Base-by-base conservation (phyloP, 2,797 vertebrate species). In the Hyperoplus immaculatus region DNA sequence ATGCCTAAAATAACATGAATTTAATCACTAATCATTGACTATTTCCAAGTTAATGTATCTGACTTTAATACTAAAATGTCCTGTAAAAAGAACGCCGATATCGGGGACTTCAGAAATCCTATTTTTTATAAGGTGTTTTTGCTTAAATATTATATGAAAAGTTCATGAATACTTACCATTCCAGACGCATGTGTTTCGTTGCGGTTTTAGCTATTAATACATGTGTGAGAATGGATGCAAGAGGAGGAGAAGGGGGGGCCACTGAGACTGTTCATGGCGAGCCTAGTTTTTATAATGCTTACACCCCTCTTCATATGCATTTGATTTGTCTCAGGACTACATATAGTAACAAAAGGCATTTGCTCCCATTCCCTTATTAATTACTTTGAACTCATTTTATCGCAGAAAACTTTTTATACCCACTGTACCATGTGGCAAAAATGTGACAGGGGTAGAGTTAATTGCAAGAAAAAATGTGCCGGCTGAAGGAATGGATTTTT, bases 381-480 rank as follows among this genome's bases (percentile, higher is more conserved):
- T 82, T 39, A 66, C 49, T 56, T 15, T 82, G 67, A 64, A 77
- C 65, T 72, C 42, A 41, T 86, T 79, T 21, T 57, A 46, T 70
- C 59, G 47, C 41, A 45, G 61, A 65, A 29, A 76, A 39, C 13
- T 69, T 78, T 63, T 70, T 8, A 43, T 72, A 18, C 18, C 42
- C 8, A n/a, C 58, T 71, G 4, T 13, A 42, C 16, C 42, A 58
- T 57, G 8, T 67, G 45, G 43, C 29, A 73, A 53, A 74, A 82
- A 58, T 45, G 60, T 65, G 43, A 58, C 29, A 29, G 61, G 12
- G 43, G 18, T 39, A 4, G 15, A 12, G 11, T 73, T 86, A 78
- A 89, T 72, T 83, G 79, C 18, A 72, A 16, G 71, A 74, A 61
- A 66, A 73, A 39, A 4, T 72, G 42, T 16, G 21, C 14, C n/a